Percentiles rank a stretch among this genome's conserved stretches.
Conservation (phyloP, 2,888 invertebrate genomes). For the Hyles lineata region DNA sequence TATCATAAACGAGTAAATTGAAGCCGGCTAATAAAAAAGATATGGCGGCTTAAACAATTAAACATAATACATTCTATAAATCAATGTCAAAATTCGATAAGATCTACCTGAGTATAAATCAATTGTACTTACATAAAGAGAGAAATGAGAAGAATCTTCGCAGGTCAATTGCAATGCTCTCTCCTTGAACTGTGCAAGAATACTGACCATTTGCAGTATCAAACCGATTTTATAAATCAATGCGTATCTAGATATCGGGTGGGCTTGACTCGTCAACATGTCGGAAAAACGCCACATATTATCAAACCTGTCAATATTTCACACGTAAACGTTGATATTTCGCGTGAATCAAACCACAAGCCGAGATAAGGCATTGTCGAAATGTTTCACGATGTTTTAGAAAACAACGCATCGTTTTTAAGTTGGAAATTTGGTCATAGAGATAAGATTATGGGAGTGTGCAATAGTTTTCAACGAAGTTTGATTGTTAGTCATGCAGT, state of each 20-base stretch:
- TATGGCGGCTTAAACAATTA: constrained; percentile 20
- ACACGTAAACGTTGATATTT: constrained; percentile 27
- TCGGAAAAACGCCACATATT: constrained; percentile 37
- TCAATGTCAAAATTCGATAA: constrained; percentile 10
- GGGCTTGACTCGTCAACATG: constrained; percentile 52
- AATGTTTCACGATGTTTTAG: constrained; percentile 19
- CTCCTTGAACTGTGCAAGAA: constrained; percentile 37
- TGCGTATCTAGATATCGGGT: constrained; percentile 55
- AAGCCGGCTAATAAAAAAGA: constrained; percentile 12
- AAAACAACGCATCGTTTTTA: constrained; percentile 21
- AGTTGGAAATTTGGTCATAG: constrained; percentile 1
- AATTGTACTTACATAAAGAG: constrained; percentile 6
- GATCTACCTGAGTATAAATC: not conserved
- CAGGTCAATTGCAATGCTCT: constrained; percentile 26
- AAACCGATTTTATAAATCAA: constrained; percentile 63
- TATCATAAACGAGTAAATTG: not conserved
- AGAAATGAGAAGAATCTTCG: constrained; percentile 21
- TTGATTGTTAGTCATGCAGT: no score
- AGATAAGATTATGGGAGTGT: constrained; percentile 9
- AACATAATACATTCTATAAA: constrained; percentile 18
- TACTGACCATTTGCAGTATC: constrained; percentile 44
- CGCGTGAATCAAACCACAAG: constrained; percentile 27
- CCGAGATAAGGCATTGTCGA: constrained; percentile 8
- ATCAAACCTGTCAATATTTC: constrained; percentile 28
- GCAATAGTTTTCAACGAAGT: not conserved